Conservation (phyloP, 2,797 vertebrate species). For the Catostomus latipinnis region DNA sequence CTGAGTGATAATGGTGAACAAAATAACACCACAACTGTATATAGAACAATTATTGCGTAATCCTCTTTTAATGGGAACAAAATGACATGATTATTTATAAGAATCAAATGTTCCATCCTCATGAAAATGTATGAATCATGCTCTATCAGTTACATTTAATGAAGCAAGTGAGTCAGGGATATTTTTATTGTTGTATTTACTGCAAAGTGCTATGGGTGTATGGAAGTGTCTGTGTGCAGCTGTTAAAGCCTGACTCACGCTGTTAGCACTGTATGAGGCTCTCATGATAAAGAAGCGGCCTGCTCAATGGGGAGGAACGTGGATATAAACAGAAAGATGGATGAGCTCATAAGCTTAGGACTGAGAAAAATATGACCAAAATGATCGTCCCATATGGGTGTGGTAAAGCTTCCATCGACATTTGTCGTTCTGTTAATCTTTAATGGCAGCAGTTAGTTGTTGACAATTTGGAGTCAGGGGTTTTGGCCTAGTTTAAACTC, state of each 20-base stretch:
- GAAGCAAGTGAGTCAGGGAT: background rate
- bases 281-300: constrained; percentile 2
- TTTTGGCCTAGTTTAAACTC: background rate
- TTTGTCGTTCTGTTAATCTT: background rate
- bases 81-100: no score
- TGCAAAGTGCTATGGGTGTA: background rate
- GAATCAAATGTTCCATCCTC: background rate
- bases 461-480: background rate
- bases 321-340: constrained; percentile 29
- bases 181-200: constrained; percentile 8
- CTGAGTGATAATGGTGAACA: no score
- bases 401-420: background rate
- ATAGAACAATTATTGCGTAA: no score
- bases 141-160: background rate
- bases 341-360: constrained; percentile 29
- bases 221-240: constrained; percentile 14
- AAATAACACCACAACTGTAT: no score
- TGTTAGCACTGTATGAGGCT: constrained; percentile 19
- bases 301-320: background rate
- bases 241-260: constrained; percentile 23
- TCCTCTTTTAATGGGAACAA: no score
- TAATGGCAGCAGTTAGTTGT: background rate
- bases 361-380: constrained; percentile 38
- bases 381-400: constrained; percentile 1
- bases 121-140: constrained; percentile 1